These are phyloP conservation scores for Phoronis australis DNA, from an alignment of 2,888 invertebrate genomes.

Conservation along the genomic window DNA sequence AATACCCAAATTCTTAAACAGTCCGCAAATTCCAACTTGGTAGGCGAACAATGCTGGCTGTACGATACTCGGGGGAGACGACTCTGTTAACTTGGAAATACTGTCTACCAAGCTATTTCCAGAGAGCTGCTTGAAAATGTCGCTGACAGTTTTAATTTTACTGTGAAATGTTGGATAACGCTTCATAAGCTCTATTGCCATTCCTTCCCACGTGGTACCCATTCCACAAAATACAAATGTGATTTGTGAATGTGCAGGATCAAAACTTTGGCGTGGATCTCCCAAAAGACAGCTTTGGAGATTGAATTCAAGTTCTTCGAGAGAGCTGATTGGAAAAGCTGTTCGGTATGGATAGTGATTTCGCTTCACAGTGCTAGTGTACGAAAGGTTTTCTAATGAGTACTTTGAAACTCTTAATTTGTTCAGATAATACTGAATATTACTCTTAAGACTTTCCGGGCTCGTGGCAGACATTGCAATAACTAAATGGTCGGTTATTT, in stretches of 20 bases:
- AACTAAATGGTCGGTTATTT: background rate
- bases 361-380: background rate
- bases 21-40: constrained; percentile 18
- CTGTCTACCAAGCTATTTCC: constrained; percentile 16
- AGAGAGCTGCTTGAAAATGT: constrained; percentile 12
- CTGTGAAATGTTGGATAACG: constrained; percentile 16
- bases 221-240: constrained; percentile 35
- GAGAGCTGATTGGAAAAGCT: background rate
- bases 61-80: constrained; percentile 17
- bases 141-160: constrained; percentile 19
- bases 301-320: background rate
- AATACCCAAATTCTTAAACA: constrained; percentile 21
- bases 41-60: constrained; percentile 27
- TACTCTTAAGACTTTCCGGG: background rate
- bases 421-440: background rate
- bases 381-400: background rate
- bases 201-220: constrained; percentile 33
- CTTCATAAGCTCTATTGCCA: constrained; percentile 25
- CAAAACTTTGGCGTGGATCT: background rate
- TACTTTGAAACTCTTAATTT: background rate
- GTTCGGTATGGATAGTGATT: background rate
- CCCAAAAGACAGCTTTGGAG: background rate
- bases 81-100: constrained; percentile 13
- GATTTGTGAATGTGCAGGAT: constrained; percentile 2
- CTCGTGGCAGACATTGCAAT: background rate